Base-by-base conservation (phyloP, 2,113 vertebrate genomes). In the Amazona vittata region DNA sequence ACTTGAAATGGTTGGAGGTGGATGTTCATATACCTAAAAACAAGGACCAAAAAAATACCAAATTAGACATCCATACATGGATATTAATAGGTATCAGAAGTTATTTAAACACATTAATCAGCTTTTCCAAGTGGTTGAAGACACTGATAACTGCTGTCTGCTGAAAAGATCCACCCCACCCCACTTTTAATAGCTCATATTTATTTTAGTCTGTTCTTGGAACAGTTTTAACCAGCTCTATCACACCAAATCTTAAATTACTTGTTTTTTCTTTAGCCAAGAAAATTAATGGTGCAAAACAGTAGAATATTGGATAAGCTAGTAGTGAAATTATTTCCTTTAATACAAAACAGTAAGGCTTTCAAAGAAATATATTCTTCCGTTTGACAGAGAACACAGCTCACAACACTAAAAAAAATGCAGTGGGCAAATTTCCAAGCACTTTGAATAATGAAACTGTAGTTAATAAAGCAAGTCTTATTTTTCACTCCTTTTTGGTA, bases 101-200 rank as follows among this genome's bases (percentile, higher is more conserved):
- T 88, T 96, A 90, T 90, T 90, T 93, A 90, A 94, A 94, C 37
- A 90, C 35, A 28, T 86, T 95, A 88, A 88, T 94, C 94, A 86
- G 92, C 76, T 95, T 92, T 93, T 94, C 76, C 76, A 94, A 92
- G 82, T 93, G 90, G 68, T 89, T 90, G 60, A 79, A 92, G 76
- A 75, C 24, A 92, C 50, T 65, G 79, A 81, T 84, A 93, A 86
- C 35, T 41, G 35, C 47, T 70, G 9, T 20, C 37, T 89, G 43
- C 24, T 86, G 68, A 74, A 86, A 75, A 92, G 47, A 37, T 89
- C 69, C 55, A 65, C 49, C 25, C 52, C 25, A 31, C 47, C 52
- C 55, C 7, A 41, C 35, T 71, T 33, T 60, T 55, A 93, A 71
- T 41, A 86, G 5, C 9, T 91, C 68, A 16, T 59, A 68, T 60